Evolutionary conservation across 2,797 vertebrate species (phyloP), one percentile per base, ranked within the genome.

Genomic region (Manis pentadactyla): DNA sequence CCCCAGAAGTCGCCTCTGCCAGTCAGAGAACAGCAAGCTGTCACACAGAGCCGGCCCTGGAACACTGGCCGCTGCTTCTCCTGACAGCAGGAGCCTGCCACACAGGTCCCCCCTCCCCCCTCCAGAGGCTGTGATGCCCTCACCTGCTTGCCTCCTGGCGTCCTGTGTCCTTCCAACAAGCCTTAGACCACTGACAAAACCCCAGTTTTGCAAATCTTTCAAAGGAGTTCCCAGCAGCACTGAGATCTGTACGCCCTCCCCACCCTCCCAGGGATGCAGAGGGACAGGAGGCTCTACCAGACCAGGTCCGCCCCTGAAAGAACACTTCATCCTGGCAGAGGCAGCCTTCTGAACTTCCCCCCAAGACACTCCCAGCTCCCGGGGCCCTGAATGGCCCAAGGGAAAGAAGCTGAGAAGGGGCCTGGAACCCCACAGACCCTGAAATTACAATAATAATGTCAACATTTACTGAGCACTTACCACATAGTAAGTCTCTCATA

Each of bases 1-100:
- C 78, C 86, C 82, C 34, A 82, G 82, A 96, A 94, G 81, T 88
- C 77, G 31, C 18, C 71, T 88, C 77, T 88, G 81, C 84, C 74
- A 87, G 91, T 87, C 46, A 31, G 53, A 85, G 63, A 92, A 83
- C 21, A 93, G 89, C 69, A 68, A 90, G 66, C 55, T 29, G 49
- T 71, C 74, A n/a, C 46, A 29, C 42, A 83, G 42, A 61, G 51
- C 19, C 57, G 73, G 91, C 7, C 7, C 53, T 15, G 10, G 69
- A 73, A 42, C 8, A 31, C 59, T 29, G 42, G 39, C 81, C 61
- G 46, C 53, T 63, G 42, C 68, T 55, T n/a, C 87, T 75, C 57
- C 4, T 7, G 3, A 4, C 31, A 81, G 79, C 19, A 31, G 53
- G 66, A 6, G 0, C 55, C 34, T 31, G 37, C 46, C 77, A 23